A percentile compares a stretch with the other conserved stretches of the same genome.
Evolutionary conservation across 2,888 invertebrate genomes (phyloP).

Genomic region (Nomada ferruginata): DNA sequence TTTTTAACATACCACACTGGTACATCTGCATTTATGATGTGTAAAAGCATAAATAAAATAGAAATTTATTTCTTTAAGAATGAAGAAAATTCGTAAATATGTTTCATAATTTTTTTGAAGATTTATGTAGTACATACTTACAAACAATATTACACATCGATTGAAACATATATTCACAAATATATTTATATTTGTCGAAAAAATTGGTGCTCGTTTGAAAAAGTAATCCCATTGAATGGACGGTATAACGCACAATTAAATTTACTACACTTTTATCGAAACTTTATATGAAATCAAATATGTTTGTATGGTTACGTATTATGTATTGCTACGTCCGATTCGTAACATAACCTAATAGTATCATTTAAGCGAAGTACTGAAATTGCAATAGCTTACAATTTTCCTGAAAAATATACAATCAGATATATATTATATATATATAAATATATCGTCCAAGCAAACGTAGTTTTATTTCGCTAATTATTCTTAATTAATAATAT

Average conservation of each 20-base stretch:
- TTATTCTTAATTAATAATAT: not conserved
- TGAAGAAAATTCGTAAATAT: too few species aligned
- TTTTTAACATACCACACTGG: not conserved
- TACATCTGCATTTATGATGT: not conserved
- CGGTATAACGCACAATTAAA: not conserved
- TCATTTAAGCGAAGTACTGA: not conserved
- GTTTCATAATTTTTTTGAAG: not conserved
- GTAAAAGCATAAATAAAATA: not conserved
- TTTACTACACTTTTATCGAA: not conserved
- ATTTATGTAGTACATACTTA: conserved; percentile 1
- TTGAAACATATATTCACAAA: not conserved
- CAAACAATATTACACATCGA: not conserved
- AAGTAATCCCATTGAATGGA: not conserved
- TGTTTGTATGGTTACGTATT: not conserved
- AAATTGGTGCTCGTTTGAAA: not conserved
- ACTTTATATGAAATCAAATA: not conserved
- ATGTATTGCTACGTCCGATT: not conserved
- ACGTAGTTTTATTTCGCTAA: not conserved
- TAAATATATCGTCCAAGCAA: not conserved
- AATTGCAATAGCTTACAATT: not conserved
- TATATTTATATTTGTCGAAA: not conserved
- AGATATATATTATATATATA: not conserved
- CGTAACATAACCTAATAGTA: conserved; percentile 5
- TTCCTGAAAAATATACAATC: not conserved
- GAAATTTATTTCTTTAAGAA: not conserved